Conservation (phyloP, 2,888 invertebrate species). For the Lomographa bimaculata region DNA sequence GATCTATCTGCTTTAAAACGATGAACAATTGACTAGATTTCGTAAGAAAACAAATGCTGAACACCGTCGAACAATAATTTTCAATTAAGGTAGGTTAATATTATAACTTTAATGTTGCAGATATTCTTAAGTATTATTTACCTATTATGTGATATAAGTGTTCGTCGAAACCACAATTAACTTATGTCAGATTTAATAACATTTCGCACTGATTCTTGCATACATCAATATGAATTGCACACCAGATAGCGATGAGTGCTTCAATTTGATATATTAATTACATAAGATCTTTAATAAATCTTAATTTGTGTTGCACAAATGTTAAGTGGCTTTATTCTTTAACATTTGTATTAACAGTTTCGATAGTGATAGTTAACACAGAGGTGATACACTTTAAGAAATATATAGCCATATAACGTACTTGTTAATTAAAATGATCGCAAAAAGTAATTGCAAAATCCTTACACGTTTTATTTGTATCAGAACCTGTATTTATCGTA, state of each 20-base stretch:
- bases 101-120: conserved; percentile 2
- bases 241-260: conserved; percentile 12
- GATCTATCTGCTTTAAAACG: conserved; percentile 4
- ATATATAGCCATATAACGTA: conserved; percentile 1
- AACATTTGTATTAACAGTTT: conserved; percentile 5
- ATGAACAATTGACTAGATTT: conserved; percentile 6
- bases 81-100: conserved; percentile 1
- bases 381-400: conserved; percentile 10
- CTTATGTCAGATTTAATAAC: conserved; percentile 36
- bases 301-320: conserved; percentile 15
- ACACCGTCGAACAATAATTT: too few species aligned
- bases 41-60: too few species aligned
- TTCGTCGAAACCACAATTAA: too few species aligned
- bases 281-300: conserved; percentile 14
- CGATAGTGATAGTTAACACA: conserved; percentile 3
- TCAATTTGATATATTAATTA: conserved; percentile 20
- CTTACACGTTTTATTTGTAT: conserved; percentile 4
- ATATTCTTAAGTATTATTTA: conserved; percentile 27
- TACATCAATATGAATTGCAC: conserved; percentile 23
- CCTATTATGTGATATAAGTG: conserved; percentile 36
- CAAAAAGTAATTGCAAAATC: conserved; percentile 7
- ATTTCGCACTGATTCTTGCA: conserved; percentile 35
- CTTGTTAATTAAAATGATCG: conserved; percentile 12
- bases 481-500: conserved; percentile 9
- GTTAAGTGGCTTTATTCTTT: conserved; percentile 5